phyloP scores from a whole-genome alignment of 2,797 vertebrate genomes.

The Todus mexicanus region DNA sequence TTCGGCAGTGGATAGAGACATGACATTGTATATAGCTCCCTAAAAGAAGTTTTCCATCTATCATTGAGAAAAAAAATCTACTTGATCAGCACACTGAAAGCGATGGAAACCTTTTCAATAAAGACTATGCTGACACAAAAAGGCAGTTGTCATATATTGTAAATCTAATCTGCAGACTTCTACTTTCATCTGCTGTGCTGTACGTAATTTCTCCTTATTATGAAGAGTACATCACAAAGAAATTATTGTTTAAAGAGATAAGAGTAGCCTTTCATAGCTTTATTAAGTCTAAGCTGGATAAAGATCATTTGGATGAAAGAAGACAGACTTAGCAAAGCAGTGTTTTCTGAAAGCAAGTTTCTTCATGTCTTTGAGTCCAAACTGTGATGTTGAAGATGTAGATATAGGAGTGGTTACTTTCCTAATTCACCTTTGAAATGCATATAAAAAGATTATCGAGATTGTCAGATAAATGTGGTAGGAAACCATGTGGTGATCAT shows the following conservation, averaged over 20 bases:
- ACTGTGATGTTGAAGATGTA: not conserved
- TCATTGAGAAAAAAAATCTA: not conserved
- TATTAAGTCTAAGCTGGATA: constrained; percentile 26
- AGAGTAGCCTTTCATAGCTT: not conserved
- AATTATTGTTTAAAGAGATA: constrained; percentile 23
- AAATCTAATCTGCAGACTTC: not conserved
- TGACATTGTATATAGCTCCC: not conserved
- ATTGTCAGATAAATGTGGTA: not conserved
- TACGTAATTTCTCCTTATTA: not conserved
- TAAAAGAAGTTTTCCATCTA: not conserved
- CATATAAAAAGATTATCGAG: not conserved
- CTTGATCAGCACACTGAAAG: not conserved
- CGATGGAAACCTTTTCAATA: constrained; percentile 3
- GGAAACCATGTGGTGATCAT: not conserved
- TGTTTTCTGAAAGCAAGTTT: not conserved
- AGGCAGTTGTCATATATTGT: not conserved
- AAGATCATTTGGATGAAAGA: not conserved
- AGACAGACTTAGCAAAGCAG: not conserved
- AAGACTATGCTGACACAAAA: not conserved
- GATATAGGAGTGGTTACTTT: not conserved
- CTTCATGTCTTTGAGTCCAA: not conserved
- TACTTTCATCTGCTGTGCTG: not conserved
- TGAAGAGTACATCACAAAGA: not conserved
- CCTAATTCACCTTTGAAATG: not conserved
- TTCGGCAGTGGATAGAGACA: not conserved